Evolutionary conservation across 2,888 invertebrate species (phyloP), one percentile per base, ranked within the genome.

Genomic region (Villa cingulata): DNA sequence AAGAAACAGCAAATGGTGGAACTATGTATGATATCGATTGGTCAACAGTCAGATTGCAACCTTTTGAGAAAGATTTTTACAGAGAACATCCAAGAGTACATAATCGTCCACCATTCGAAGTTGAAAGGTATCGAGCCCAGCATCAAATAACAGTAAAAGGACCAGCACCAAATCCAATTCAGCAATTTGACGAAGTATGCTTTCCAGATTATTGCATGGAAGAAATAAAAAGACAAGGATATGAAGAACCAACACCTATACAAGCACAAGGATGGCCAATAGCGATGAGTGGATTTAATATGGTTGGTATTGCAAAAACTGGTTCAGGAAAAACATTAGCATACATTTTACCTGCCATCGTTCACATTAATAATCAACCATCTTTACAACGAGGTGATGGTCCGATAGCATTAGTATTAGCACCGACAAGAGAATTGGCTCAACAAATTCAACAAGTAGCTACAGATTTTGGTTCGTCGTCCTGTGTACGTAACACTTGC

Each of bases 231-330:
- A 73, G 72, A 20, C 81, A 77, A 66, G 85, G 83, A 18, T 86
- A 81, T 63, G 76, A 77, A 45, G 76, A 79, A 37, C 90, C 90
- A 1, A 89, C 90, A 19, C 76, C 87, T 1, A 88, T 90, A 61
- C 90, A 90, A 70, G 80, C 86, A 1, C 85, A 87, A 62, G 86
- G 87, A 9, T 89, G 88, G 89, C 89, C 90, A 4, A 83, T 89
- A 57, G 82, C 86, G 9, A 77, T 89, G 73, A 81, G 83, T 54
- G 88, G 88, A 6, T 71, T 77, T 49, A 86, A 89, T 62, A 74
- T 88, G 63, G 87, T 89, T 49, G 88, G 88, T 17, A 86, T 89
- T 59, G 89, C 88, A 12, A 86, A 86, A 66, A 86, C 85, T 34
- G 85, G 86, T 10, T 83, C 83, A n/a, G 85, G 86, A 43, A 86